Evolutionary conservation across 2,888 invertebrate genomes (phyloP), one percentile per base, ranked within the genome.

Genomic region (Drosophila imparisetae): DNA sequence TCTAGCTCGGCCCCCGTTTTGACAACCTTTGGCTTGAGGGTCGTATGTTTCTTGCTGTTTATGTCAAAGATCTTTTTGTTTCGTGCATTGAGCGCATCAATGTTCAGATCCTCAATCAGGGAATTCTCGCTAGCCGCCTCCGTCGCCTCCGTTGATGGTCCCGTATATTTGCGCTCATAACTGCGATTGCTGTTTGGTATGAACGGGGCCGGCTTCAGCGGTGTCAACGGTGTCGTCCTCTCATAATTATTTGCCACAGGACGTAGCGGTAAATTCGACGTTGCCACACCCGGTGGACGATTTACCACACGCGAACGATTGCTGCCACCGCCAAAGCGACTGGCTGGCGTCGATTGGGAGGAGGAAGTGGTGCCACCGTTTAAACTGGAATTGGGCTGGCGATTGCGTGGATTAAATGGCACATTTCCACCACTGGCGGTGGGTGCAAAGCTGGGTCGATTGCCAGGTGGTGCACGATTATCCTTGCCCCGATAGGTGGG

Each of bases 1-100:
- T 81, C 82, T 59, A 78, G 45, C 24, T 79, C 80, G 7, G 79
- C 36, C 11, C 75, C 83, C 6, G 55, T 27, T 52, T 59, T 64
- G 4, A 49, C 66, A 11, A 80, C 67, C 77, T 92, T 92, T 49
- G 91, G 92, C 72, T 89, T 92, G 15, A 89, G 77, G n/a, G 91
- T 90, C 55, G 93, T 92, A 78, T 93, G 93, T 86, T 93, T 93
- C 67, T 93, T 93, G 82, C 92, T 93, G 73, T 93, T 92, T 71
- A 92, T 93, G 72, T 93, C 91, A 75, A 94, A 94, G 57, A 94
- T 91, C 85, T 94, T 94, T 80, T 94, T 94, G 75, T 94, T 94
- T 75, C 94, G 93, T 42, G 93, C 93, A 90, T 93, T 94, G 27
- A 94, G 85, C 11, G 94, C 94, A 83, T 94, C 94, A 38, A 93